These are phyloP conservation scores for Brachionus paranguensis DNA, from an alignment of 1,140 invertebrate genomes.

Conservation along the genomic window DNA sequence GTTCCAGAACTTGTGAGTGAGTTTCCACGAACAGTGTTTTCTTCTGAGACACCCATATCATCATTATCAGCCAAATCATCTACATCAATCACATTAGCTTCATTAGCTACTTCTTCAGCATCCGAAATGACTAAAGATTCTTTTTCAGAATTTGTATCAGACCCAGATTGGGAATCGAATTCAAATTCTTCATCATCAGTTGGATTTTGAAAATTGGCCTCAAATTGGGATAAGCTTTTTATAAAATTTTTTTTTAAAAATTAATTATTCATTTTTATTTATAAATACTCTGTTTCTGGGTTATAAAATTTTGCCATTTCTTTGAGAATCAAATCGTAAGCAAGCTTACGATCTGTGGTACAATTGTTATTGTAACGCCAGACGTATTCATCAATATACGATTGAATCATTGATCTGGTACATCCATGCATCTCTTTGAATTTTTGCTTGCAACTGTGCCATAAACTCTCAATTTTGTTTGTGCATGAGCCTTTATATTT, in stretches of 20 bases:
- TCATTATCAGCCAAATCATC: background rate
- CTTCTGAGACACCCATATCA: background rate
- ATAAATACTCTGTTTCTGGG: background rate
- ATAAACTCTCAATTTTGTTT: too few relatives aligned
- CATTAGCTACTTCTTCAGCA: background rate
- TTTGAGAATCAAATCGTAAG: background rate
- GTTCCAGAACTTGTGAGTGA: background rate
- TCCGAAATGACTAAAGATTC: background rate
- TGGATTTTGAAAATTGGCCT: background rate
- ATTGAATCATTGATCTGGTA: too few relatives aligned
- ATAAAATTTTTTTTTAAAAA: background rate
- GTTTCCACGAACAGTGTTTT: background rate
- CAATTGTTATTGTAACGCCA: background rate
- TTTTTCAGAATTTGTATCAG: background rate
- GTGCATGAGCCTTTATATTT: too few relatives aligned
- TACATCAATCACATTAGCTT: background rate
- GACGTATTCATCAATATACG: too few relatives aligned
- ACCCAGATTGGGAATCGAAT: background rate
- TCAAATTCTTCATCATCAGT: background rate
- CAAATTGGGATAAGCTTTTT: background rate
- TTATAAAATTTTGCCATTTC: background rate
- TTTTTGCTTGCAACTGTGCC: too few relatives aligned
- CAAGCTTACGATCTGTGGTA: background rate
- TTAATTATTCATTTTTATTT: background rate
- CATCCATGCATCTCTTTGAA: too few relatives aligned